A percentile compares a stretch with the other conserved stretches of the same genome.
phyloP scores from a whole-genome alignment of 2,113 vertebrate genomes.

The Hirundichthys speculiger region DNA sequence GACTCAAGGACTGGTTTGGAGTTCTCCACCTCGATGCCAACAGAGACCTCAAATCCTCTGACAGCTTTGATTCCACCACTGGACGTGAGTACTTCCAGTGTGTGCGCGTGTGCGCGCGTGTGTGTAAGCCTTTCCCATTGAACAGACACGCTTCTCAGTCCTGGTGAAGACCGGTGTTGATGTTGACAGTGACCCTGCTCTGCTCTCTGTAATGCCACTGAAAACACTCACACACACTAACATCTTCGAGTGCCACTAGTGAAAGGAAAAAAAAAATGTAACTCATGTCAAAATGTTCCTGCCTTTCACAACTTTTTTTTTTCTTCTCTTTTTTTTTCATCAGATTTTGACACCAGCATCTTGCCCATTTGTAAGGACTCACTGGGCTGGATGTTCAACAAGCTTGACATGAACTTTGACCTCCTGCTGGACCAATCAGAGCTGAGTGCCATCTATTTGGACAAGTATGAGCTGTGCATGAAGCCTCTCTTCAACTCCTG shows the following conservation, averaged over 20 bases:
- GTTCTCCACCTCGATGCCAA: conserved; percentile 93
- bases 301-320: neutral
- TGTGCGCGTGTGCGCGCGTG: conserved; percentile 14
- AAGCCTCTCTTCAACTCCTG: conserved; percentile 87
- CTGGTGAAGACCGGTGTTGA: conserved; percentile 25
- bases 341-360: conserved; percentile 96
- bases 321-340: neutral
- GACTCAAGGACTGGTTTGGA: conserved; percentile 95
- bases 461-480: conserved; percentile 95
- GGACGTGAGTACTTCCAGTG: conserved; percentile 85
- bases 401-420: conserved; percentile 97
- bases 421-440: conserved; percentile 94
- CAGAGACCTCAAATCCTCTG: conserved; percentile 89
- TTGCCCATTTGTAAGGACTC: conserved; percentile 98
- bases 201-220: conserved; percentile 34
- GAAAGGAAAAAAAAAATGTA: conserved; percentile 4
- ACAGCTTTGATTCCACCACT: conserved; percentile 82
- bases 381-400: conserved; percentile 99
- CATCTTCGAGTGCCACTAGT: conserved; percentile 4
- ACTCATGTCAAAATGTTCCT: conserved; percentile 4
- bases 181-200: conserved; percentile 54
- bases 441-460: conserved; percentile 94
- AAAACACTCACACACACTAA: conserved; percentile 9
- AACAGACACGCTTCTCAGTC: conserved; percentile 31
- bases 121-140: conserved; percentile 1